Evolutionary conservation across 37 sponge, comb jelly and placozoan species (phyloP), one percentile per base, ranked within the genome.

Genomic region (Crambe crambe): DNA sequence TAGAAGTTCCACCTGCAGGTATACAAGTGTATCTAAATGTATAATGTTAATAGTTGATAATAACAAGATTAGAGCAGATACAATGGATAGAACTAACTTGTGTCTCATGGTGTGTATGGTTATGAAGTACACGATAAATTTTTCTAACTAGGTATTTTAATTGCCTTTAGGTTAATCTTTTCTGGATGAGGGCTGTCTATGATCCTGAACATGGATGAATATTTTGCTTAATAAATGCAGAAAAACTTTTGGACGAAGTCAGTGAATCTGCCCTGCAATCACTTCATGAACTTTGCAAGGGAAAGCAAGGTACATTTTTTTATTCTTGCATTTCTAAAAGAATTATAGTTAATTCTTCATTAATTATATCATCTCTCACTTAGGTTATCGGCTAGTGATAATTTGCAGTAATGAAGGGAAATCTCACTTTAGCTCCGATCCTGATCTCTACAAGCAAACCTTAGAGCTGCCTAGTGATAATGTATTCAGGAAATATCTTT

Each of bases 201-300:
- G 93, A 92, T 58, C 89, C 89, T n/a, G 67, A 67, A 5, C 42
- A 66, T 38, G 80, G 66, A 27, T 61, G 86, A 1, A 78, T 88
- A 18, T 92, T 85, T 40, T 88, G 89, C 36, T 75, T 92, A 20
- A 86, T 85, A 15, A 76, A 84, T 82, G 93, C 89, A 38, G 85
- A 88, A 47, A 80, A 73, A 22, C 78, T 92, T 20, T 81, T 89
- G 4, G 84, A 88, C 62, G 81, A 85, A 37, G 78, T 81, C 0
- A 38, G 78, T 69, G 89, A 92, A 37, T 70, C 66, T 39, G 93
- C 80, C 9, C 47, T 88, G 20, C 37, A 43, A 27, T 67, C 72
- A n/a, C 85, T 85, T 2, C 30, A 42, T n/a, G 85, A 85, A 30
- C 64, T 70, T 42, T 44, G 69, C 4, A 70, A 85, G 44, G 78